A percentile compares a stretch with the other conserved stretches of the same genome.
phyloP scores from a whole-genome alignment of 2,113 vertebrate species.

The Meles meles region DNA sequence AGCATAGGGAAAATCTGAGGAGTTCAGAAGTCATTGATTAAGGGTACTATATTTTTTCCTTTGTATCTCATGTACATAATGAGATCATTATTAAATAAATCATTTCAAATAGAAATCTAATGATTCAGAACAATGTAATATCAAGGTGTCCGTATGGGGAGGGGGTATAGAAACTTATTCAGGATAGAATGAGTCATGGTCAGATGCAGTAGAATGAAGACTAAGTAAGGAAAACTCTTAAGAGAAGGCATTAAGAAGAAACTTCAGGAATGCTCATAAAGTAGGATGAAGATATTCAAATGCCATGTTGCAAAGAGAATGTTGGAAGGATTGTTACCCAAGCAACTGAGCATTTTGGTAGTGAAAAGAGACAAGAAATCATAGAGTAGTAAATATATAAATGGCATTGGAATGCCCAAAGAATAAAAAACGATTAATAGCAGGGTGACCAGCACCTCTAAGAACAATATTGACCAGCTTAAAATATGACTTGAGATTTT shows the following conservation, averaged over 20 bases:
- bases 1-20: background rate
- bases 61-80: background rate
- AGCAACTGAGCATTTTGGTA: background rate
- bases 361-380: background rate
- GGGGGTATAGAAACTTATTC: background rate
- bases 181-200: background rate
- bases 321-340: background rate
- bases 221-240: background rate
- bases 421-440: background rate
- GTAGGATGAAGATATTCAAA: background rate
- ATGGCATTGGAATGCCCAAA: background rate
- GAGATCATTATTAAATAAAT: constrained; percentile 4
- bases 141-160: background rate
- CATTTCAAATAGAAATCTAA: constrained; percentile 16
- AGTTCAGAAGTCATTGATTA: background rate
- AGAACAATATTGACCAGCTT: background rate
- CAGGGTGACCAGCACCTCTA: background rate
- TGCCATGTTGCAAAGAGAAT: background rate
- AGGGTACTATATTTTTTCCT: background rate
- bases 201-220: constrained; percentile 27
- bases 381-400: background rate
- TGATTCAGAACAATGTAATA: background rate
- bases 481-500: constrained; percentile 6
- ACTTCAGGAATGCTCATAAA: background rate
- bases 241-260: background rate